phyloP scores from a whole-genome alignment of 2,888 invertebrate species.

The Congeria kusceri region DNA sequence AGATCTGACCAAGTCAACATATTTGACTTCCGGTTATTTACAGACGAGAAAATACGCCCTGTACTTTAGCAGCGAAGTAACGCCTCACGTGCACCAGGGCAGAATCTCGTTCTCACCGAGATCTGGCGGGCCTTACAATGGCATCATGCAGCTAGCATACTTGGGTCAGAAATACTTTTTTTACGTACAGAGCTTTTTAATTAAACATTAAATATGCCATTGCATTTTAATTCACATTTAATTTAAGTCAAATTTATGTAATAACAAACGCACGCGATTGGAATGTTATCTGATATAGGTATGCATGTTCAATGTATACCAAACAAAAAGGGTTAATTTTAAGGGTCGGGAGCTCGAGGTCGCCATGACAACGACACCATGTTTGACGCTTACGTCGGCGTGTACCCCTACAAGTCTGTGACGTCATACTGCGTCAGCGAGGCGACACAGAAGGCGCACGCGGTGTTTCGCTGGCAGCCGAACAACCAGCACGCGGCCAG shows the following conservation, averaged over 20 bases:
- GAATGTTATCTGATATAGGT: too few relatives aligned
- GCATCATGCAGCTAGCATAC: slow-evolving; percentile 74
- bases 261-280: too few relatives aligned
- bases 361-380: slow-evolving; percentile 64
- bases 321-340: too few relatives aligned
- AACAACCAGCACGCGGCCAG: slow-evolving; percentile 62
- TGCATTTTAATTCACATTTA: too few relatives aligned
- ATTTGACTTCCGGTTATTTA: not conserved
- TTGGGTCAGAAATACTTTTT: slow-evolving; percentile 25
- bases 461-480: slow-evolving; percentile 73
- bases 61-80: slow-evolving; percentile 71
- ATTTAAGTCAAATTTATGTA: too few relatives aligned
- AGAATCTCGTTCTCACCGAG: slow-evolving; percentile 66
- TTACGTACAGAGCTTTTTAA: not conserved
- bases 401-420: slow-evolving; percentile 73
- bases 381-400: slow-evolving; percentile 67
- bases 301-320: too few relatives aligned
- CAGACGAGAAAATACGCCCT: slow-evolving; percentile 74
- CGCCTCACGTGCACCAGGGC: slow-evolving; percentile 55
- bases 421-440: slow-evolving; percentile 71
- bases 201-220: too few relatives aligned
- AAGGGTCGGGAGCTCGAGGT: slow-evolving; percentile 69
- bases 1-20: too few relatives aligned
- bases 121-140: slow-evolving; percentile 69
- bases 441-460: slow-evolving; percentile 60